Conservation (phyloP, 53 echinoderm and acorn worm species). For the Zoroaster sp. region DNA sequence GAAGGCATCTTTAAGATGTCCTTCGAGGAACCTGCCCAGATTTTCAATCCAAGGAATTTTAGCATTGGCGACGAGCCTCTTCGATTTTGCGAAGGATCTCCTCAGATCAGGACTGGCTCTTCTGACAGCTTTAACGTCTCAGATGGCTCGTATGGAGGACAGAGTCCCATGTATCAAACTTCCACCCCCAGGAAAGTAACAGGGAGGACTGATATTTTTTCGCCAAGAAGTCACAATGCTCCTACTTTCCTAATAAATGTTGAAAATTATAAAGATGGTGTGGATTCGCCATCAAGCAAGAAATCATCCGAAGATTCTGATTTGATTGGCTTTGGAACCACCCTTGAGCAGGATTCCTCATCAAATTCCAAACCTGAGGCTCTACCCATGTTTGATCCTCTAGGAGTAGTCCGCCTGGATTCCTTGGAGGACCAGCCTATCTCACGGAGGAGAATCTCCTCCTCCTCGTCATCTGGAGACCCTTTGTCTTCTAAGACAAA, state of each 20-base stretch:
- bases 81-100: not conserved
- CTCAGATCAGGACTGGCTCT: not conserved
- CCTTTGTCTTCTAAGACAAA: not conserved
- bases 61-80: conserved; percentile 30
- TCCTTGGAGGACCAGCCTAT: conserved; percentile 30
- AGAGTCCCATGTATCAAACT: not conserved
- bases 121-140: not conserved
- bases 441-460: conserved; percentile 4
- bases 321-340: not conserved
- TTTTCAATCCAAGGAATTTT: conserved; percentile 6
- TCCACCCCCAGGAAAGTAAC: not conserved
- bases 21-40: conserved; percentile 29
- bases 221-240: not conserved
- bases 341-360: not conserved
- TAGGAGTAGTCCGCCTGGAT: conserved; percentile 34
- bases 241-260: not conserved
- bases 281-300: not conserved
- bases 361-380: not conserved
- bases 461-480: conserved; percentile 9
- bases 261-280: not conserved
- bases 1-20: conserved; percentile 43
- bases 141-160: not conserved
- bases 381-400: conserved; percentile 18
- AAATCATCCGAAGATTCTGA: not conserved
- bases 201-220: conserved; percentile 25